Evolutionary conservation across 2,113 vertebrate species (phyloP).

Genomic region (Archocentrus centrarchus): DNA sequence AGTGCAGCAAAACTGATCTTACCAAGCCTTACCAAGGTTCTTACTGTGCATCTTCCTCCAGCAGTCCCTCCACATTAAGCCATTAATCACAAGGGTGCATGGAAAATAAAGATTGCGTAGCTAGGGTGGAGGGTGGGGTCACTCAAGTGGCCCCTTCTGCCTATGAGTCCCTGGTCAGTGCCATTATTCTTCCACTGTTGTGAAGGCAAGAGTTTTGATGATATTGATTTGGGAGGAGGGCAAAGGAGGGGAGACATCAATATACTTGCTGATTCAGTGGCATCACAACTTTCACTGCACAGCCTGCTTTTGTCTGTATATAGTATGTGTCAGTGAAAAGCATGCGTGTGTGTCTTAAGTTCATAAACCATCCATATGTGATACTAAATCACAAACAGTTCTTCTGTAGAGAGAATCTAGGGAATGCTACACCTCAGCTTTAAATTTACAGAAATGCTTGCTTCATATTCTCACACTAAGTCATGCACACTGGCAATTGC

Average conservation of each 20-base stretch:
- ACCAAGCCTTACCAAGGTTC: conserved; percentile 37
- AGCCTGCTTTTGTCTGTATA: conserved; percentile 44
- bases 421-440: conserved; percentile 3
- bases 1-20: conserved; percentile 22
- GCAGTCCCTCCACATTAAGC: conserved; percentile 29
- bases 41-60: conserved; percentile 39
- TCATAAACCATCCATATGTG: conserved; percentile 17
- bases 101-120: conserved; percentile 48
- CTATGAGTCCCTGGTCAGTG: conserved; percentile 47
- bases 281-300: conserved; percentile 39
- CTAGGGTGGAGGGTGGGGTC: neutral
- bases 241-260: conserved; percentile 47
- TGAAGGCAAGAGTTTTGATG: conserved; percentile 68
- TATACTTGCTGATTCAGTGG: conserved; percentile 58
- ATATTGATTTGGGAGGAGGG: conserved; percentile 72
- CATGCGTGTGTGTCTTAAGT: conserved; percentile 14
- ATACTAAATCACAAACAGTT: conserved; percentile 6
- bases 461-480: neutral
- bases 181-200: conserved; percentile 70
- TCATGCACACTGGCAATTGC: conserved; percentile 4
- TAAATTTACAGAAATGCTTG: neutral
- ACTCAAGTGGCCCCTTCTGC: conserved; percentile 61
- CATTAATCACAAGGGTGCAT: conserved; percentile 59
- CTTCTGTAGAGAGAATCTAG: conserved; percentile 1
- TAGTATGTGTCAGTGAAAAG: neutral